phyloP scores from a whole-genome alignment of 2,113 vertebrate genomes.

The Pachyramphus minor region DNA sequence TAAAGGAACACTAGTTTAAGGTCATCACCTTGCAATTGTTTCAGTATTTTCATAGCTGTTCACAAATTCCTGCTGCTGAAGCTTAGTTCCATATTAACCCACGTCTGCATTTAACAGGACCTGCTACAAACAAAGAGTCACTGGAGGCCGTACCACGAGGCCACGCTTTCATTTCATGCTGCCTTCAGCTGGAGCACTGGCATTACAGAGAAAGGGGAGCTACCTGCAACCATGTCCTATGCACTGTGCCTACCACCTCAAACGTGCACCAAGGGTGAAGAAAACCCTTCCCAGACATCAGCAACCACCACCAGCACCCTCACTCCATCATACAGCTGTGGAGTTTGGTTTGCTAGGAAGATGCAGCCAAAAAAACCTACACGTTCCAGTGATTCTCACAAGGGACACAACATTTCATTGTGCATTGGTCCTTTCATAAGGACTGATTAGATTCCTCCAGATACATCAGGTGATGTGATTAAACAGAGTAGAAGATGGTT shows the following conservation, averaged over 20 bases:
- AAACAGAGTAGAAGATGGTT: background rate
- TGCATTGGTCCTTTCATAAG: background rate
- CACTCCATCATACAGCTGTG: background rate
- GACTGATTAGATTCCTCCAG: background rate
- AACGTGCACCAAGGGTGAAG: background rate
- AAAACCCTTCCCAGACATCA: background rate
- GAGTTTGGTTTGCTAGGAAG: background rate
- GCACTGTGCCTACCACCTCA: background rate
- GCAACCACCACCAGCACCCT: background rate
- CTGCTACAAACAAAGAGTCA: background rate
- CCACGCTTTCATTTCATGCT: background rate
- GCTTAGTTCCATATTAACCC: constrained; percentile 50
- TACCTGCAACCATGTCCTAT: background rate
- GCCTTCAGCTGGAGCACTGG: background rate
- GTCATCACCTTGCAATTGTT: constrained; percentile 64
- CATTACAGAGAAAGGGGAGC: background rate
- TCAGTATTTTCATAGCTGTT: constrained; percentile 18
- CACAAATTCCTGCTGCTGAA: constrained; percentile 17
- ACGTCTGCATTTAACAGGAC: background rate
- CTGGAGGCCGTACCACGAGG: rapidly evolving
- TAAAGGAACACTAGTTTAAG: constrained; percentile 67
- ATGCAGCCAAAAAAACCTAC: rapidly evolving
- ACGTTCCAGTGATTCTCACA: background rate
- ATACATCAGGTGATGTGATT: background rate
- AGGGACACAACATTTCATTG: background rate